These are phyloP conservation scores for Trematomus bernacchii DNA, from an alignment of 2,797 vertebrate species.

Conservation along the genomic window DNA sequence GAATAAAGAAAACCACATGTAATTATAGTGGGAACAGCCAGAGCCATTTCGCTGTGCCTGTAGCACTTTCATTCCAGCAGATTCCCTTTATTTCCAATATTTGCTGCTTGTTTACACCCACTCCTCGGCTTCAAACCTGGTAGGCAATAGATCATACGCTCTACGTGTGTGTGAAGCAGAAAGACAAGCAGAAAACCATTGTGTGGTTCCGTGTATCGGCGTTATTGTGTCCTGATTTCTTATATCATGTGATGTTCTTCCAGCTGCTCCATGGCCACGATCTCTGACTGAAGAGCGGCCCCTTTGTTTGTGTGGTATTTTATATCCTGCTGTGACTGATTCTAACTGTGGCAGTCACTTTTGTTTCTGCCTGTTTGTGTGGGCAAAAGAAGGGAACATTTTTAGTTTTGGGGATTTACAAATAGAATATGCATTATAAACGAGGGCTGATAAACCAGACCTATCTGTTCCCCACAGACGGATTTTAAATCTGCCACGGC, in stretches of 20 bases:
- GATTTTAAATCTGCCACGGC: constrained; percentile 74
- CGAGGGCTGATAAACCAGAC: constrained; percentile 69
- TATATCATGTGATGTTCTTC: constrained; percentile 67
- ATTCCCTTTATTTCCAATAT: constrained; percentile 58
- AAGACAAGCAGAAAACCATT: constrained; percentile 49
- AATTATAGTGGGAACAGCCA: constrained; percentile 75
- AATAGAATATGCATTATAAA: constrained; percentile 73
- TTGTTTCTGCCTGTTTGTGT: constrained; percentile 44
- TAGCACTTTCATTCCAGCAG: constrained; percentile 53
- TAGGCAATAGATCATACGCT: constrained; percentile 48
- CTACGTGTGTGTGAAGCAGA: constrained; percentile 20
- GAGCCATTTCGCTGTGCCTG: constrained; percentile 64
- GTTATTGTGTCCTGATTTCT: constrained; percentile 66
- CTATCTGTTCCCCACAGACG: constrained; percentile 78
- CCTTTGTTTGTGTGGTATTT: constrained; percentile 74
- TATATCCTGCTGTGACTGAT: constrained; percentile 63
- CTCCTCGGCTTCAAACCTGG: constrained; percentile 43
- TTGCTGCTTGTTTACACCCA: constrained; percentile 52
- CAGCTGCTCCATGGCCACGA: constrained; percentile 61
- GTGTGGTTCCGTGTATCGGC: constrained; percentile 54
- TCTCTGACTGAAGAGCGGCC: constrained; percentile 57
- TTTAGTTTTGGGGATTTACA: constrained; percentile 69
- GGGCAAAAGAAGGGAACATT: constrained; percentile 44
- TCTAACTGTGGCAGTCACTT: constrained; percentile 53
- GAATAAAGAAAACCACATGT: constrained; percentile 74